Evolutionary conservation across 1,140 invertebrate genomes (phyloP).

Genomic region (Drosophila ohnishii): DNA sequence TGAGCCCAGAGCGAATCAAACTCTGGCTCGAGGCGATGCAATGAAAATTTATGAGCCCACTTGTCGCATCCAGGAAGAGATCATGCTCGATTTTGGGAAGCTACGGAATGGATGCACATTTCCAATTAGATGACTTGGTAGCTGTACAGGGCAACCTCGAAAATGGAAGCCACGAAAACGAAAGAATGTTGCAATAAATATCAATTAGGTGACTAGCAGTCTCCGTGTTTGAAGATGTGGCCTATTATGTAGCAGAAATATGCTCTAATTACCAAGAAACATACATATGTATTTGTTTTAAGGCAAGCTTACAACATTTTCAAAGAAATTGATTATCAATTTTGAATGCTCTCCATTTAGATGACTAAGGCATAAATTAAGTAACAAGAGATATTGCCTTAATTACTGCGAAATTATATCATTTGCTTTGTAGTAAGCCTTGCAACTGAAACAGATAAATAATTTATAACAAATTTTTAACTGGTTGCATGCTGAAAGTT

Average conservation of each 20-base stretch:
- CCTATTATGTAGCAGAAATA: background rate
- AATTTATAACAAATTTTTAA: background rate
- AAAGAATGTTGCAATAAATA: background rate
- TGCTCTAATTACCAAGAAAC: background rate
- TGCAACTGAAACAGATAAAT: background rate
- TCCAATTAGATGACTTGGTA: slow-evolving; percentile 41
- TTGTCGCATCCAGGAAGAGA: slow-evolving; percentile 44
- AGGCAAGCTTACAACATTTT: background rate
- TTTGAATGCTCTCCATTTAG: no score
- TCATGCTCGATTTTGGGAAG: slow-evolving; percentile 11
- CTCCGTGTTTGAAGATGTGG: background rate
- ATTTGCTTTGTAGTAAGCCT: background rate
- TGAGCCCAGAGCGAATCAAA: slow-evolving; percentile 1
- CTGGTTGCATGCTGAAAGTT: background rate
- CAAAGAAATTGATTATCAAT: background rate
- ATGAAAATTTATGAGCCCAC: slow-evolving; percentile 53
- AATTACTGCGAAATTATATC: background rate
- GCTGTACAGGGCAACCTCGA: background rate
- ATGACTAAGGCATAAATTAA: background rate
- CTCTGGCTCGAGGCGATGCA: slow-evolving; percentile 32
- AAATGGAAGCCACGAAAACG: background rate
- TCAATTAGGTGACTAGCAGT: background rate
- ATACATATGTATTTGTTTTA: background rate
- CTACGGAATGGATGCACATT: slow-evolving; percentile 14
- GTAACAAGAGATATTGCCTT: background rate